These are phyloP conservation scores for Argentina silus DNA, from an alignment of 2,797 vertebrate genomes.

Conservation along the genomic window DNA sequence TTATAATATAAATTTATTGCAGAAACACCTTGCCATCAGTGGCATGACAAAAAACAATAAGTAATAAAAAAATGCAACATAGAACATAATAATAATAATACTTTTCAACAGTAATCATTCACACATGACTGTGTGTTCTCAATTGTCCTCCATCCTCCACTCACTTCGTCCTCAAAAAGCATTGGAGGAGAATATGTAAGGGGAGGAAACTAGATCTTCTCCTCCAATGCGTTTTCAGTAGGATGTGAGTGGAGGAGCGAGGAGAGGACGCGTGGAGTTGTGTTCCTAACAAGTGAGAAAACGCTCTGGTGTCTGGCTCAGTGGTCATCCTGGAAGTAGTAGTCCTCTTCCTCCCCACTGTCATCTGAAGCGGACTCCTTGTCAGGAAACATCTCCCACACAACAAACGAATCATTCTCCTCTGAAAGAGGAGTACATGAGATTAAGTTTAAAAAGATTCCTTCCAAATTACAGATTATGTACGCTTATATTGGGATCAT, in stretches of 20 bases:
- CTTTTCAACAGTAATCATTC: background rate
- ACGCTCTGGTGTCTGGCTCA: constrained; percentile 42
- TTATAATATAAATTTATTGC: no score
- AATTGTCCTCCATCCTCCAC: no score
- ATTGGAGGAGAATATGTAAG: no score
- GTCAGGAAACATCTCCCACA: constrained; percentile 80
- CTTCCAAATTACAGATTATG: background rate
- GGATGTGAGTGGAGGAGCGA: no score
- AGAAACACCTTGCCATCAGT: background rate
- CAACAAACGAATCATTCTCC: constrained; percentile 55
- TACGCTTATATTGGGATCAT: background rate
- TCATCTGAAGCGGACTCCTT: constrained; percentile 61
- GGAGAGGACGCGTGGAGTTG: no score
- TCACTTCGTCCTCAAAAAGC: no score
- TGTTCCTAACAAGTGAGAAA: no score
- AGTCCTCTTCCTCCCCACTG: constrained; percentile 78
- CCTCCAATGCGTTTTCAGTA: no score
- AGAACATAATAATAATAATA: no score
- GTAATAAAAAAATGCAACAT: background rate
- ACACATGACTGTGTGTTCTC: no score
- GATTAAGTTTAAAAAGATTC: background rate
- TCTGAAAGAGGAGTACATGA: constrained; percentile 46
- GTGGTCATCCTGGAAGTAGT: constrained; percentile 78
- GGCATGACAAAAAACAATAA: background rate
- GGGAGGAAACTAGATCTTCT: no score